A percentile compares a stretch with the other conserved stretches of the same genome.
phyloP scores from a whole-genome alignment of 2,888 invertebrate species.

The Apamea anceps region DNA sequence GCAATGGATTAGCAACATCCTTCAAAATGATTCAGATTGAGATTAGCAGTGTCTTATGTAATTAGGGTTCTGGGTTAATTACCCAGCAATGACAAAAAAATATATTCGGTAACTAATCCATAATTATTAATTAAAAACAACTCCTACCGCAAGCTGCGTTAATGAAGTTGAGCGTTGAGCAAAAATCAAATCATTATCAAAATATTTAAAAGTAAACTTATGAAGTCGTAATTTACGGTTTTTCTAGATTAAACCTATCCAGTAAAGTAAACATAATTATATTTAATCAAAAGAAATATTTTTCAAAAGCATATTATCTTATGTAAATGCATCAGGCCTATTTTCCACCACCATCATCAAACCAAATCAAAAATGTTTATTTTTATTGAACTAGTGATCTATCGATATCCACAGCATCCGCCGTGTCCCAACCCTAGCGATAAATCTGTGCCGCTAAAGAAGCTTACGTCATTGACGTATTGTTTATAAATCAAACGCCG shows the following conservation, averaged over 20 bases:
- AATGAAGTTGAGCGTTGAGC: no score
- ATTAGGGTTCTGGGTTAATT: not conserved
- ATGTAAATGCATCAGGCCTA: not conserved
- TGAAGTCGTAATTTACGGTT: not conserved
- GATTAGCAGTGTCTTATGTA: no score
- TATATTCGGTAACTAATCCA: not conserved
- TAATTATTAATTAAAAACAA: not conserved
- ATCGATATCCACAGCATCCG: slow-evolving; percentile 68
- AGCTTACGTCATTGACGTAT: slow-evolving; percentile 90
- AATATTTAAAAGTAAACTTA: not conserved
- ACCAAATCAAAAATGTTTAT: no score
- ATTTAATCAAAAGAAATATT: not conserved
- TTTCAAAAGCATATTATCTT: not conserved
- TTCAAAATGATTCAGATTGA: no score
- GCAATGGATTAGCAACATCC: no score
- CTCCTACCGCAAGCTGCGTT: no score
- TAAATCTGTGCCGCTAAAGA: slow-evolving; percentile 90
- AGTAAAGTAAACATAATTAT: not conserved
- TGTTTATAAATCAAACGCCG: slow-evolving; percentile 89
- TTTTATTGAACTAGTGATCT: no score
- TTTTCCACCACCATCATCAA: not conserved
- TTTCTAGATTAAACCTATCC: not conserved
- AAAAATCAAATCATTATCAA: not conserved
- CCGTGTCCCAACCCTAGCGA: slow-evolving; percentile 80
- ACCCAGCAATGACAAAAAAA: not conserved